phyloP scores from a whole-genome alignment of 2,888 invertebrate genomes.

The Pemphredon lugubris region DNA sequence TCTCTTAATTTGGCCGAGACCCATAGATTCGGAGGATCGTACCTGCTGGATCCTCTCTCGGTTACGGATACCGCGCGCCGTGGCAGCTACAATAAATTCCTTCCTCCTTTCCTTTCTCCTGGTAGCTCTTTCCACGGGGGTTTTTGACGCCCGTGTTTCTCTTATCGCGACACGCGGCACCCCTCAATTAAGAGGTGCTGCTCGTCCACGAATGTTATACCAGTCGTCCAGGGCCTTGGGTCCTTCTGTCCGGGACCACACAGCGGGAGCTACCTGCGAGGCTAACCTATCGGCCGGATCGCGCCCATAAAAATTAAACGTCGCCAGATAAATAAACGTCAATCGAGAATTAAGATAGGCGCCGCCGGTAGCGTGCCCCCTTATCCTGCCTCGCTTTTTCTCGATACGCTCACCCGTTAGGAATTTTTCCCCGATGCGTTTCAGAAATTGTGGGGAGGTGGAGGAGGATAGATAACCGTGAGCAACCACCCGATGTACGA shows the following conservation, averaged over 20 bases:
- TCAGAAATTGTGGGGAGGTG: no score
- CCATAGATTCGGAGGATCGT: conserved; percentile 38
- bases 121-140: conserved; percentile 67
- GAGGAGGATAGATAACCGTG: no score
- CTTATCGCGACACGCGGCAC: conserved; percentile 73
- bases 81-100: conserved; percentile 67
- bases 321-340: conserved; percentile 80
- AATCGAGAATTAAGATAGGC: conserved; percentile 79
- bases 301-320: conserved; percentile 80
- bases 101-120: conserved; percentile 53
- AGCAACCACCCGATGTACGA: no score
- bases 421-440: conserved; percentile 58
- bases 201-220: conserved; percentile 67
- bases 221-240: conserved; percentile 42
- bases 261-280: conserved; percentile 77
- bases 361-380: conserved; percentile 61
- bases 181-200: conserved; percentile 75
- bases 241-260: conserved; percentile 72
- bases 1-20: conserved; percentile 57
- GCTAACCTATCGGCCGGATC: conserved; percentile 75
- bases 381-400: conserved; percentile 27
- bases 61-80: no score
- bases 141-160: conserved; percentile 73
- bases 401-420: conserved; percentile 52
- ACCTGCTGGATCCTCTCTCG: conserved; percentile 26